Conservation (phyloP, 2,888 invertebrate species). For the Listrodromus nycthemerus region DNA sequence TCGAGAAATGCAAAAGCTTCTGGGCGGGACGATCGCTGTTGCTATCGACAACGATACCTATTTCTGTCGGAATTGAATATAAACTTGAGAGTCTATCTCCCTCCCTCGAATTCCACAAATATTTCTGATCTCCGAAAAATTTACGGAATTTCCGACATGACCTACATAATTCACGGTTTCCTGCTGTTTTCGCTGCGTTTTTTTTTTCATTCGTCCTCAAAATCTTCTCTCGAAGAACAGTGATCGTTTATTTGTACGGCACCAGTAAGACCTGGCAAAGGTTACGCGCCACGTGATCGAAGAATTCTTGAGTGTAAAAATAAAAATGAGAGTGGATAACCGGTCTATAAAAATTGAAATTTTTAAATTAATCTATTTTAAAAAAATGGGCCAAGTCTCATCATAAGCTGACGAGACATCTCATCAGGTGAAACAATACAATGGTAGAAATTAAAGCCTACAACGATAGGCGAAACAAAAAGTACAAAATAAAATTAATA, state of each 20-base stretch:
- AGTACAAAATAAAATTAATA: too few species aligned
- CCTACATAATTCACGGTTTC: neutral
- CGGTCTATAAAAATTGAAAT: too few species aligned
- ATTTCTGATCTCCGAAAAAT: neutral
- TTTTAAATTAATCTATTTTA: too few species aligned
- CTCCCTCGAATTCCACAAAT: neutral
- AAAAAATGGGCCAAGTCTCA: too few species aligned
- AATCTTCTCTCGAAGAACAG: neutral
- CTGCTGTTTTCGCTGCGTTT: neutral
- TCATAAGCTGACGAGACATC: too few species aligned
- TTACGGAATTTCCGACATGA: slow-evolving; percentile 2
- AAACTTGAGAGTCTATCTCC: neutral
- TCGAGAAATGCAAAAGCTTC: neutral
- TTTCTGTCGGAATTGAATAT: neutral
- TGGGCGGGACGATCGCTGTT: neutral
- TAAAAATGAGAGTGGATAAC: too few species aligned
- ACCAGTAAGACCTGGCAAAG: too few species aligned
- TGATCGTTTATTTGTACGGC: neutral
- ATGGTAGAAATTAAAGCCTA: too few species aligned
- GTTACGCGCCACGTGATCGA: too few species aligned
- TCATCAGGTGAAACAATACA: too few species aligned
- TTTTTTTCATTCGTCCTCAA: neutral
- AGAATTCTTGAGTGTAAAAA: too few species aligned
- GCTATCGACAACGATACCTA: neutral
- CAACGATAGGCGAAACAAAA: too few species aligned